Conservation (phyloP, 2,113 vertebrate genomes). For the Ameiurus melas region DNA sequence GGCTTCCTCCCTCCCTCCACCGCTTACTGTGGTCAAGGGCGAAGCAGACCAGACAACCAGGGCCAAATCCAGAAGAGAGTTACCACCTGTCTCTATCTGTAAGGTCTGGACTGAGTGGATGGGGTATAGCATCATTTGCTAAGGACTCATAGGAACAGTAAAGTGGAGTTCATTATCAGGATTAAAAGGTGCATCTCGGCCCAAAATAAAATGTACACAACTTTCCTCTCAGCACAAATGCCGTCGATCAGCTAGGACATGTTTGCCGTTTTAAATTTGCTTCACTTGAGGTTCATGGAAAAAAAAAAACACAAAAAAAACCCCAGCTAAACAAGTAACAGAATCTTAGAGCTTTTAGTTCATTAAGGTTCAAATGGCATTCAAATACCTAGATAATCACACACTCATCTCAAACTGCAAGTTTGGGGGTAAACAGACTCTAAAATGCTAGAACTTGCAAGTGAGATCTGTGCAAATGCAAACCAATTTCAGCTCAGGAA, state of each 20-base stretch:
- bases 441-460: not conserved
- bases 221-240: not conserved
- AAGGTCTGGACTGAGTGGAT: not conserved
- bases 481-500: not conserved
- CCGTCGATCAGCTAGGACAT: not conserved
- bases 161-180: not conserved
- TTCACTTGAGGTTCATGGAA: not conserved
- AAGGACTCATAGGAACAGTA: not conserved
- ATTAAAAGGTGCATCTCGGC: not conserved
- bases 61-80: slow-evolving; percentile 4
- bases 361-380: not conserved
- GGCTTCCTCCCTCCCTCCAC: slow-evolving; percentile 39
- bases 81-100: not conserved
- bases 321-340: not conserved
- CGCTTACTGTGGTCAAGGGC: not conserved
- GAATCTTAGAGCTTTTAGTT: not conserved
- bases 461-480: not conserved
- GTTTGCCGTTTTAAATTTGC: not conserved
- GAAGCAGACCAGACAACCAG: slow-evolving; percentile 1
- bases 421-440: not conserved
- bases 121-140: not conserved
- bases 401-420: not conserved
- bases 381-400: not conserved
- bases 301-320: not conserved
- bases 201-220: not conserved